Conservation (phyloP, 1,140 invertebrate genomes). For the Drosophila kikkawai region DNA sequence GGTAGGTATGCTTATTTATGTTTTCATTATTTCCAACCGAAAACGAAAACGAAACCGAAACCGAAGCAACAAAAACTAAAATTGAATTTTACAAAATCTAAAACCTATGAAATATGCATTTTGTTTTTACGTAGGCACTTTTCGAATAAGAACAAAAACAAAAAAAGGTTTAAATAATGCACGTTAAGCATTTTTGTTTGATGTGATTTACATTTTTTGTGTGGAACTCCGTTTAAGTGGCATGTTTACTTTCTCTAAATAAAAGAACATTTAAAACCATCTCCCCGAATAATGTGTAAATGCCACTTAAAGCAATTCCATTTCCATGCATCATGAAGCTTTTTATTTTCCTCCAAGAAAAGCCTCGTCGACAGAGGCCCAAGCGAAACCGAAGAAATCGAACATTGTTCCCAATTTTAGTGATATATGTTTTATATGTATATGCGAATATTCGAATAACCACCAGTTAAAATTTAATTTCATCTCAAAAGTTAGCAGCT, state of each 20-base stretch:
- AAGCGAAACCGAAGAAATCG: slow-evolving; percentile 43
- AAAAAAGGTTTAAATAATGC: slow-evolving; percentile 28
- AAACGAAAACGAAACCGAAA: slow-evolving; percentile 15
- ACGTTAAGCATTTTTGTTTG: slow-evolving; percentile 53
- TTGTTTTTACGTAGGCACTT: slow-evolving; percentile 49
- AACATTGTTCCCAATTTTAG: slow-evolving; percentile 85
- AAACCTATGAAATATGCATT: slow-evolving; percentile 35
- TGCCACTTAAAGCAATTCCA: slow-evolving; percentile 39
- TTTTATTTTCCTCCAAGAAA: slow-evolving; percentile 30
- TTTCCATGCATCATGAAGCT: slow-evolving; percentile 14
- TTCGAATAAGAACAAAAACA: slow-evolving; percentile 24
- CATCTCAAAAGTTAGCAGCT: slow-evolving; percentile 43
- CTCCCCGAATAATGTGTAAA: slow-evolving; percentile 1
- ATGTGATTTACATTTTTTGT: slow-evolving; percentile 31
- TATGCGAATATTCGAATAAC: slow-evolving; percentile 50
- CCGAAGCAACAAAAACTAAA: slow-evolving; percentile 25
- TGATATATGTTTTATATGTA: slow-evolving; percentile 35
- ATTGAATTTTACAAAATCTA: slow-evolving; percentile 27
- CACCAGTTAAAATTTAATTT: slow-evolving; percentile 40
- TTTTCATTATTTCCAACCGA: slow-evolving; percentile 34
- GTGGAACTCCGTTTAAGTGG: slow-evolving; percentile 34
- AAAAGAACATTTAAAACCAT: neutral
- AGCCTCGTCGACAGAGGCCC: slow-evolving; percentile 15
- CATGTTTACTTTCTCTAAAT: slow-evolving; percentile 1
- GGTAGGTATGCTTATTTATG: slow-evolving; percentile 66